Evolutionary conservation across 2,113 vertebrate species (phyloP).

Genomic region (Columba janthina): DNA sequence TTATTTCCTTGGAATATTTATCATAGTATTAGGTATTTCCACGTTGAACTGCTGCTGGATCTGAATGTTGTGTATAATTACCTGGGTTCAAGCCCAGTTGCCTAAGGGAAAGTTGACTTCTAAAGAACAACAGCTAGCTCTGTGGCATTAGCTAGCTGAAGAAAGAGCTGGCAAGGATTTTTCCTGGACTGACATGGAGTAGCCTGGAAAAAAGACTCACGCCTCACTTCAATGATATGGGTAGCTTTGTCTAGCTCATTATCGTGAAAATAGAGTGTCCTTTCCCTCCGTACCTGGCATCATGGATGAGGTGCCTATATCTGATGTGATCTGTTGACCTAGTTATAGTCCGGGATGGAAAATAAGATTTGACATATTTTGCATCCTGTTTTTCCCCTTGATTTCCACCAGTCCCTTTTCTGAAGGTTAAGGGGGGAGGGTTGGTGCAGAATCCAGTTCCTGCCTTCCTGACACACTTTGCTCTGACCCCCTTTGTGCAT

Average conservation of each 20-base stretch:
- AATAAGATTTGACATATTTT: constrained; percentile 47
- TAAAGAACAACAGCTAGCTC: neutral
- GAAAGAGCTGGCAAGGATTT: constrained; percentile 16
- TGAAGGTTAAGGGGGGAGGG: neutral
- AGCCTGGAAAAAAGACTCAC: neutral
- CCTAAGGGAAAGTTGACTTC: constrained; percentile 10
- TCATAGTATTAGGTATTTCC: constrained; percentile 38
- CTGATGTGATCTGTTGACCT: constrained; percentile 56
- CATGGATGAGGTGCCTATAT: neutral
- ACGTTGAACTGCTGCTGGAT: constrained; percentile 21
- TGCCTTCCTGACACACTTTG: constrained; percentile 5
- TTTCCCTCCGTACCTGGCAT: neutral
- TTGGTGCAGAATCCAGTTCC: neutral
- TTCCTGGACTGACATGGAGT: neutral
- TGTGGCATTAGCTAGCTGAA: neutral
- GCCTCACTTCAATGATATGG: neutral
- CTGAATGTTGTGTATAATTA: constrained; percentile 9
- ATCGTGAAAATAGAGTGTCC: neutral
- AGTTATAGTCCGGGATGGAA: constrained; percentile 28
- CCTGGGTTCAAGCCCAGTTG: constrained; percentile 19
- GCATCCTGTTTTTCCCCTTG: neutral
- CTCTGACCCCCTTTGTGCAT: neutral
- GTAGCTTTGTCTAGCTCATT: neutral
- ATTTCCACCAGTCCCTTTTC: neutral
- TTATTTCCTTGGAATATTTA: constrained; percentile 63